These are phyloP conservation scores for Alectoris magna DNA, from an alignment of 2,797 vertebrate genomes.

Conservation along the genomic window DNA sequence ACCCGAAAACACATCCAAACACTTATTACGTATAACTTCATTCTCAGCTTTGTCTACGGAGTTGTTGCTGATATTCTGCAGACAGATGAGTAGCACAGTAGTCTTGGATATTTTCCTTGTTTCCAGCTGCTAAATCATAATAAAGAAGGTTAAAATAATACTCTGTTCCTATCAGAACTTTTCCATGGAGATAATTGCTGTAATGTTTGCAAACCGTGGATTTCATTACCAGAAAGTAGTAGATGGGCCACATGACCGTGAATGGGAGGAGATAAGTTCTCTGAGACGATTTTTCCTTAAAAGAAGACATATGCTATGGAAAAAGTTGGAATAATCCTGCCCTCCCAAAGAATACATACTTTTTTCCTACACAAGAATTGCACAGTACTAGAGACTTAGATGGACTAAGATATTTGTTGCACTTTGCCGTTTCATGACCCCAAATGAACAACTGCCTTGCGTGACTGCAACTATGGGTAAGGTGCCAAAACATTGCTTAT, in stretches of 20 bases:
- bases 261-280: not conserved
- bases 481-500: fast-evolving
- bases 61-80: not conserved
- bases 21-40: not conserved
- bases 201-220: not conserved
- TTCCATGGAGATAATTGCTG: not conserved
- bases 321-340: fast-evolving
- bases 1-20: not conserved
- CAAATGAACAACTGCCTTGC: not conserved
- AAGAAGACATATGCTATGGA: not conserved
- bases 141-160: not conserved
- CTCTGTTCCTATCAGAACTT: conserved; percentile 3
- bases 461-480: fast-evolving
- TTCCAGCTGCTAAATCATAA: not conserved
- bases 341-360: not conserved
- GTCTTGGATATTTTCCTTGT: not conserved
- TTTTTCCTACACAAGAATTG: not conserved
- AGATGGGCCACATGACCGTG: not conserved
- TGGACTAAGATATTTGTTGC: not conserved
- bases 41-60: not conserved
- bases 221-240: not conserved
- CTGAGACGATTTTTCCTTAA: not conserved
- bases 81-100: not conserved
- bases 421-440: not conserved
- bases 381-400: not conserved